A percentile compares a stretch with the other conserved stretches of the same genome.
These are phyloP conservation scores for Platysternon megacephalum DNA, from an alignment of 2,113 vertebrate species.

Conservation along the genomic window DNA sequence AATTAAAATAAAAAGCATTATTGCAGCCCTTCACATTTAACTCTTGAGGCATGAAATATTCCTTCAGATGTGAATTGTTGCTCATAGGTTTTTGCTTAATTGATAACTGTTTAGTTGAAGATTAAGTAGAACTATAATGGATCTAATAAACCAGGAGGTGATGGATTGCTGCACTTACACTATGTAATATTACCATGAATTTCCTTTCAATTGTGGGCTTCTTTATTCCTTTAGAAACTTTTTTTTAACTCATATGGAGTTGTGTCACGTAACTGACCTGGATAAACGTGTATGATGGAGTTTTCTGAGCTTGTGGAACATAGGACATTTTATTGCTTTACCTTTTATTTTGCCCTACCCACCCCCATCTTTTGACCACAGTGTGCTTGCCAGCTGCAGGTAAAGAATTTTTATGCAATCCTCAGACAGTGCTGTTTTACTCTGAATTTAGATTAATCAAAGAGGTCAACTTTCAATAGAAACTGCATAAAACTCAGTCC, in stretches of 20 bases:
- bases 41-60: background rate
- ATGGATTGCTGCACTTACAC: background rate
- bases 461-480: slow-evolving; percentile 58
- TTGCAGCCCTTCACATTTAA: background rate
- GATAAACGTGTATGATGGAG: slow-evolving; percentile 18
- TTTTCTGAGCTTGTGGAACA: slow-evolving; percentile 28
- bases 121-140: slow-evolving; percentile 7
- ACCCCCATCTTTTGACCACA: background rate
- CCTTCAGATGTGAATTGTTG: background rate
- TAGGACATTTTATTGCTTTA: background rate
- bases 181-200: background rate
- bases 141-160: slow-evolving; percentile 13
- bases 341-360: background rate
- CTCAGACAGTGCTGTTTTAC: slow-evolving; percentile 25
- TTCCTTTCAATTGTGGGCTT: background rate
- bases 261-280: background rate
- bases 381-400: slow-evolving; percentile 26
- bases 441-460: slow-evolving; percentile 63
- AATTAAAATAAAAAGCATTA: background rate
- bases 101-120: slow-evolving; percentile 11
- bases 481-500: slow-evolving; percentile 58
- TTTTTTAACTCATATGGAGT: background rate
- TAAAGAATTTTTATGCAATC: slow-evolving; percentile 30
- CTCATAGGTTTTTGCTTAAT: slow-evolving; percentile 19
- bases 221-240: slow-evolving; percentile 11